Base-by-base conservation (phyloP, 2,888 invertebrate species). In the Orthosia gothica region DNA sequence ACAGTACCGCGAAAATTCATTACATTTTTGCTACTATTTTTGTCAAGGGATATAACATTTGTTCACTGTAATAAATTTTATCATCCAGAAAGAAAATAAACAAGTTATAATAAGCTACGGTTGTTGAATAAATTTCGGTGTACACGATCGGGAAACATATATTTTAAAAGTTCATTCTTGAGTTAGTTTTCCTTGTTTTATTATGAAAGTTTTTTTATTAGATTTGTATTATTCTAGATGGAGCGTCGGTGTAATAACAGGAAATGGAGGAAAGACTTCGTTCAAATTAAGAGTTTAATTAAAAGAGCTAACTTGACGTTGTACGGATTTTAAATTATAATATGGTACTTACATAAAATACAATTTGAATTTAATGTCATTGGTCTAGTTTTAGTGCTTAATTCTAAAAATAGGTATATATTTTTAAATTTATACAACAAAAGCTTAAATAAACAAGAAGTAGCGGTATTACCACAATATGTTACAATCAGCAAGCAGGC, bases 191-290 rank as follows among this genome's bases (percentile, higher is more conserved):
- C 23, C 13, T 58, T 26, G 26, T 65, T 68, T 70, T 68, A 72
- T 75, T 65, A 58, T 49, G 11, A 71, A 81, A 81, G 69, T 84
- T 77, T 52, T 57, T 40, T 63, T 70, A 74, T 68, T 67, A 70
- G 5, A 26, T 63, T 54, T 50, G 61, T n/a, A 76, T 67, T 79
- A 57, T 68, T 71, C 59, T 49, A 49, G 32, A 57, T 13, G 40
- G 65, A 50, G 70, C 59, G 26, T 58, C 20, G 18, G 32, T n/a
- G 58, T 68, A 50, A 70, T 76, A 64, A 70, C 49, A 66, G 23
- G 65, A 63, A 72, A 74, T 68, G 70, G 47, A 73, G 26, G 32
- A 74, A 61, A 68, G 15, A 20, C 54, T 74, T 52, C 26, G 40
- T 52, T 67, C 47, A 70, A 63, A 79, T 75, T 82, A 82, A 58